Base-by-base conservation (phyloP, 2,797 vertebrate genomes). In the Manis javanica region DNA sequence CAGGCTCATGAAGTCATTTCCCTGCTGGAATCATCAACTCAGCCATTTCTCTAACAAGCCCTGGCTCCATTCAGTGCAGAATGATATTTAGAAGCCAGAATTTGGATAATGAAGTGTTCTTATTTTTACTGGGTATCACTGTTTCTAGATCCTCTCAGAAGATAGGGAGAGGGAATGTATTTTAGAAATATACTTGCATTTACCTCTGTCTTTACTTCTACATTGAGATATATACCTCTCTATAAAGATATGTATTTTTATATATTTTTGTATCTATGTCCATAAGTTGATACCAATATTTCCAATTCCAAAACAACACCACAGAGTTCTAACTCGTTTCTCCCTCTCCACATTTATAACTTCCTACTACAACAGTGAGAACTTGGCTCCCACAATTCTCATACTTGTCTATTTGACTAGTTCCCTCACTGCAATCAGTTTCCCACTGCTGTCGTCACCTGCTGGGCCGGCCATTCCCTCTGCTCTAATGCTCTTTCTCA, bases 41-140 rank as follows among this genome's bases (percentile, higher is more conserved):
- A 37, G 34, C 13, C 31, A 68, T 74, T 96, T 91, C 23, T 85
- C 57, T 23, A 86, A 96, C 84, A 86, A 96, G 19, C 53, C 5
- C 15, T 82, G n/a, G 9, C 10, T 91, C 61, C 11, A 6, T 19
- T 86, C 61, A 88, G 37, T 31, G 51, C 29, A 90, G 42, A 37
- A 75, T 61, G 37, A 31, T 87, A 91, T 34, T 88, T 82, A 53
- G 63, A 68, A 89, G 46, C 3, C 64, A 89, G 59, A 15, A 34
- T 75, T 49, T 71, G 24, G 61, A 26, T 77, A 7, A 19, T 51
- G 12, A n/a, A 77, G 42, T 46, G 2, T 53, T 37, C 10, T 71
- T 16, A 4, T 26, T 90, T 53, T 12, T 68, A 4, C 55, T 51
- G 34, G 71, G 15, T 66, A 2, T 37, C 72, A 53, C 5, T 7